These are phyloP conservation scores for Monochamus alternatus DNA, from an alignment of 2,888 invertebrate genomes.

Conservation along the genomic window DNA sequence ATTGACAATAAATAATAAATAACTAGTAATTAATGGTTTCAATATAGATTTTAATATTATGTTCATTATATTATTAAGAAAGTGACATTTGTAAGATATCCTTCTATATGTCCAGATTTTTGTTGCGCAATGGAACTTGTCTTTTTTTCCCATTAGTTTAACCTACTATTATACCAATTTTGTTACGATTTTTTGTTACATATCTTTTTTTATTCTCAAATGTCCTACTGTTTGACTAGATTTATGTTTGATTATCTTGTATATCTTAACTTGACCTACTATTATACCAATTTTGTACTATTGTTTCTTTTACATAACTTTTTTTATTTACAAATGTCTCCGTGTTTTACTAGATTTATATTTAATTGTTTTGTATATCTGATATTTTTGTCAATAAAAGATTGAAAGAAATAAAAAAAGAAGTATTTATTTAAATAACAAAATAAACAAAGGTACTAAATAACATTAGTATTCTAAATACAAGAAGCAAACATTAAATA, in stretches of 20 bases:
- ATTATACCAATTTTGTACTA: no score
- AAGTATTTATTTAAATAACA: background rate
- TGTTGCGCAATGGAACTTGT: background rate
- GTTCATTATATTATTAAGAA: background rate
- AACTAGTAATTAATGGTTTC: no score
- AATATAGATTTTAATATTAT: no score
- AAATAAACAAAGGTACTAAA: background rate
- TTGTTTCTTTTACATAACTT: no score
- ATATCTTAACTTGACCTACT: background rate
- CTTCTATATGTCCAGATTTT: conserved; percentile 5
- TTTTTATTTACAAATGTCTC: no score
- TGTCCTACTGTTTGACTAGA: conserved; percentile 10
- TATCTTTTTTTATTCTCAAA: background rate
- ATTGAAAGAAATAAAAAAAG: background rate
- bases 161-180: background rate
- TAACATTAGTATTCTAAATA: background rate
- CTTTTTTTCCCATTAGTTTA: no score
- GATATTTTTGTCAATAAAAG: conserved; percentile 3
- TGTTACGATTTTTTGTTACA: conserved; percentile 1
- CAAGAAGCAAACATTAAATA: background rate
- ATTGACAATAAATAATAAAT: no score
- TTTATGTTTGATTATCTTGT: conserved; percentile 17
- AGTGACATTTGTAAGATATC: background rate
- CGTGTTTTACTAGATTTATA: no score
- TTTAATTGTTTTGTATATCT: background rate